Evolutionary conservation across 2,888 invertebrate genomes (phyloP).

Genomic region (Polyploca ridens): DNA sequence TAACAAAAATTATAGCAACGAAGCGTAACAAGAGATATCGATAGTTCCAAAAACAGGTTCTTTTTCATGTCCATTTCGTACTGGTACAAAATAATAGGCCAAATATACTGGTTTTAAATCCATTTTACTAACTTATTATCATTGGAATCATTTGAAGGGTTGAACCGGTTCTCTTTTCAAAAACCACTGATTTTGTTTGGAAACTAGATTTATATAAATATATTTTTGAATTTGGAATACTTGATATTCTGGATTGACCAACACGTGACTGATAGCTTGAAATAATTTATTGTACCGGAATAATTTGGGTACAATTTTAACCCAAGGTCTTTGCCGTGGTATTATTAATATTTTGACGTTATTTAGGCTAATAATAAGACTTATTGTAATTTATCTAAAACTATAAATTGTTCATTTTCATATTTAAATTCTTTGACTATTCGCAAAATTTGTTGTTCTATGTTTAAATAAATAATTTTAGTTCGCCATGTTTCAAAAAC

Average conservation of each 20-base stretch:
- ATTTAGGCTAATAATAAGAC: too few species aligned
- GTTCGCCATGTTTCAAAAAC: too few species aligned
- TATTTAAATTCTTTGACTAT: too few species aligned
- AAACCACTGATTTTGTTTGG: constrained; percentile 39
- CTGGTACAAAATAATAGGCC: constrained; percentile 26
- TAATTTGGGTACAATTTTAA: constrained; percentile 5
- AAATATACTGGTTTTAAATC: constrained; percentile 32
- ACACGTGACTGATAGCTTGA: constrained; percentile 28
- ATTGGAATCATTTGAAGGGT: constrained; percentile 36
- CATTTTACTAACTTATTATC: constrained; percentile 6
- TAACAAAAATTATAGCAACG: constrained; percentile 28
- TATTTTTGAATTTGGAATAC: constrained; percentile 28
- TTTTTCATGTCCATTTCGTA: constrained; percentile 30
- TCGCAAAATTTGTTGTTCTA: too few species aligned
- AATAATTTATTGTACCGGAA: constrained; percentile 16
- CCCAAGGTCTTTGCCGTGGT: too few species aligned
- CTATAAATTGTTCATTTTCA: too few species aligned
- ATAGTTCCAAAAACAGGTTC: constrained; percentile 43
- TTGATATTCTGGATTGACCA: constrained; percentile 26
- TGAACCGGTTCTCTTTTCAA: constrained; percentile 46
- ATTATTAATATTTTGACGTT: too few species aligned
- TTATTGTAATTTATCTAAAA: too few species aligned
- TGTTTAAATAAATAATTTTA: too few species aligned
- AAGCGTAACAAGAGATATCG: constrained; percentile 23
- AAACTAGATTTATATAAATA: constrained; percentile 42